Percentiles rank a stretch among this genome's conserved stretches.
Conservation (phyloP, 2,888 invertebrate species). For the Micoletzkya japonica region DNA sequence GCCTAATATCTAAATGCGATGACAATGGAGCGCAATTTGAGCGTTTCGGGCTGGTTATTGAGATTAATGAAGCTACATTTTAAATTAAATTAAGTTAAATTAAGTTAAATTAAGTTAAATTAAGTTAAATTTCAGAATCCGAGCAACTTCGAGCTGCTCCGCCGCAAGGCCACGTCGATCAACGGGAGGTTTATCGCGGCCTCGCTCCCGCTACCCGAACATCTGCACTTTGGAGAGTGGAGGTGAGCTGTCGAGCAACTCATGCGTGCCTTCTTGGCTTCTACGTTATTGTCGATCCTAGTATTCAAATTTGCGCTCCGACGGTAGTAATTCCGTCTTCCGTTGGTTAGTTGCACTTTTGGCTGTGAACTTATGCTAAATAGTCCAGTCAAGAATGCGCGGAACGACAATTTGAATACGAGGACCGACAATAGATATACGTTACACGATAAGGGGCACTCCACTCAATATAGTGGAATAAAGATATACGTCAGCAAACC, state of each 20-base stretch:
- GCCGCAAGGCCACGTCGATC: slow-evolving; percentile 29
- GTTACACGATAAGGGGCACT: too few species aligned
- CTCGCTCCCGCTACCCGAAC: slow-evolving; percentile 43
- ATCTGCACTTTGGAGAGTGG: slow-evolving; percentile 54
- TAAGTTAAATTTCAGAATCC: slow-evolving; percentile 39
- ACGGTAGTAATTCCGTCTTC: too few species aligned
- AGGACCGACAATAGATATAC: too few species aligned
- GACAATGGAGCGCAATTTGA: not conserved
- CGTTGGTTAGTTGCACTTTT: too few species aligned
- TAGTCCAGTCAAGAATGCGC: too few species aligned
- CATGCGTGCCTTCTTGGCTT: too few species aligned
- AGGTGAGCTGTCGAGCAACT: slow-evolving; percentile 19
- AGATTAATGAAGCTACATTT: not conserved
- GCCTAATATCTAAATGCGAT: not conserved
- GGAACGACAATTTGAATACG: too few species aligned
- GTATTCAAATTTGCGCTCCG: too few species aligned
- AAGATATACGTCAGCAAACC: too few species aligned
- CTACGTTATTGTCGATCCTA: too few species aligned
- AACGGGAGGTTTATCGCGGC: slow-evolving; percentile 31
- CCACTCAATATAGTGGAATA: too few species aligned
- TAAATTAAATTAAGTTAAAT: not conserved
- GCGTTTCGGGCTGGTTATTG: not conserved
- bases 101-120: not conserved
- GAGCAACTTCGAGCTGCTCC: slow-evolving; percentile 38
- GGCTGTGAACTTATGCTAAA: too few species aligned